Evolutionary conservation across 2,797 vertebrate genomes (phyloP), one percentile per base, ranked within the genome.

Genomic region (Enteromius trimaculatus): DNA sequence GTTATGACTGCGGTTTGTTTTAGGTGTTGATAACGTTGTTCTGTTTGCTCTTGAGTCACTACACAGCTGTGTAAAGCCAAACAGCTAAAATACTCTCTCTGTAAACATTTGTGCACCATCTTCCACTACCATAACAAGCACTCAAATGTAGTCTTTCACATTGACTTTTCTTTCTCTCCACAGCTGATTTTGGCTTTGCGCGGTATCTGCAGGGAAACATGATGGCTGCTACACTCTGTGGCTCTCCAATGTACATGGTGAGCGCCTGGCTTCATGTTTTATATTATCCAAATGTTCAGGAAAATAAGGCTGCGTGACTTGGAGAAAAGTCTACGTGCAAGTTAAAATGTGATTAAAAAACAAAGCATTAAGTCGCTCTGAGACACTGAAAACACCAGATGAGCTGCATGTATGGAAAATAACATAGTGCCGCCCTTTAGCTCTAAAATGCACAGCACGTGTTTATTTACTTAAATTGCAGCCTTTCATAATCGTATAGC

Each of bases 181-280:
- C 88, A 99, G 98, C 98, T 85, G 98, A 99, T 87, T 99, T 99
- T 85, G 98, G 98, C 4, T 99, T 99, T 89, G 98, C 98, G 0
- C 94, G 98, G 4, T 97, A 99, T 44, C 96, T 99, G 77, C 98
- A 99, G 92, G 97, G 91, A 87, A 97, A 99, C 88, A 97, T 96
- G 62, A 98, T 99, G 97, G 98, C 98, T 0, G 97, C 97, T 64
- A 99, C 97, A 0, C 90, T 99, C 74, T 99, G 98, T 60, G 98
- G 98, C 34, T 99, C 98, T 69, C 98, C 98, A 21, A 98, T 99
- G 98, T 99, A 99, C 89, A 99, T 99, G 98, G 98, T 98, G 92
- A 93, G 96, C 88, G 62, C 53, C 26, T 8, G 19, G 49, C 17
- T 64, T 47, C 62, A 37, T 71, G 2, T 6, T 58, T 47, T 26